These are phyloP conservation scores for Cybosia mesomella DNA, from an alignment of 2,888 invertebrate genomes.

Conservation along the genomic window DNA sequence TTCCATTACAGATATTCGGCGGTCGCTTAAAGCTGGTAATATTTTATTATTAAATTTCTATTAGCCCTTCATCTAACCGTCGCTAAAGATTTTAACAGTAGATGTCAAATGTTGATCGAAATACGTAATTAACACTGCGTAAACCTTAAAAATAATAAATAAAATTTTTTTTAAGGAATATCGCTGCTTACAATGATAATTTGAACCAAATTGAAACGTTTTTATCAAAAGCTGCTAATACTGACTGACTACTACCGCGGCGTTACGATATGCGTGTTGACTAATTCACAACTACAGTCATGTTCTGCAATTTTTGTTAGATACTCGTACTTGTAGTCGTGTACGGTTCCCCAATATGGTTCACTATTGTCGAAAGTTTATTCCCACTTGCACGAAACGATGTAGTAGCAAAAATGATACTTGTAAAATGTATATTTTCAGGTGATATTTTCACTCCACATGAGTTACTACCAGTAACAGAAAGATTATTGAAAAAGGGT, in stretches of 20 bases:
- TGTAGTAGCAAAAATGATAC: neutral
- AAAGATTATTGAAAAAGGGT: constrained; percentile 65
- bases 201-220: no score
- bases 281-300: no score
- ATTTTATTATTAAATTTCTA: neutral
- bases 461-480: constrained; percentile 66
- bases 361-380: neutral
- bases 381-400: neutral
- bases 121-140: neutral
- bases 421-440: constrained; percentile 36
- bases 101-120: neutral
- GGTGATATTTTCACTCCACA: constrained; percentile 69
- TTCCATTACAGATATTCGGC: neutral
- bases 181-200: no score
- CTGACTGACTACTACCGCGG: neutral
- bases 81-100: neutral
- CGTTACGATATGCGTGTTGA: neutral
- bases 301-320: neutral
- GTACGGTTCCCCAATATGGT: neutral
- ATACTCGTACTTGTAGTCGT: neutral
- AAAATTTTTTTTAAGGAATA: neutral
- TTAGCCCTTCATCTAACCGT: neutral
- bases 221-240: neutral
- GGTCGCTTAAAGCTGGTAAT: constrained; percentile 12
- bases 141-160: neutral